Conservation (phyloP, 2,797 vertebrate species). For the Chaetodon trifasciatus region DNA sequence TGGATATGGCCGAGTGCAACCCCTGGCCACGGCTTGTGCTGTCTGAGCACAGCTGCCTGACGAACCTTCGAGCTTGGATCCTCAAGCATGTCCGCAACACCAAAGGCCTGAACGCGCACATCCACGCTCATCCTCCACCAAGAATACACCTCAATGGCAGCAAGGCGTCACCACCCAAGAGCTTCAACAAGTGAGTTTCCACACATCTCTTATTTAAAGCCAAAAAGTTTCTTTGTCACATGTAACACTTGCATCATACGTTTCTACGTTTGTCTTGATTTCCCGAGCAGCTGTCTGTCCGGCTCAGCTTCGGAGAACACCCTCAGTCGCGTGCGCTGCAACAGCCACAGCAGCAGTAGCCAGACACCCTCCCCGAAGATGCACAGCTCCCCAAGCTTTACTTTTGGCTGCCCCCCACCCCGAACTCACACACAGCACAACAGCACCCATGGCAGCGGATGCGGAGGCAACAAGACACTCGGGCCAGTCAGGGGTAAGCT, state of each 20-base stretch:
- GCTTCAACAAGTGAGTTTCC: conserved; percentile 86
- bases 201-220: not conserved
- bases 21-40: conserved; percentile 95
- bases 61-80: conserved; percentile 95
- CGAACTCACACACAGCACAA: conserved; percentile 72
- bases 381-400: conserved; percentile 91
- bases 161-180: conserved; percentile 86
- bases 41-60: conserved; percentile 93
- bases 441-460: conserved; percentile 66
- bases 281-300: conserved; percentile 84
- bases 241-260: not conserved
- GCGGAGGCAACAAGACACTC: conserved; percentile 77
- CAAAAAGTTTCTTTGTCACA: not conserved
- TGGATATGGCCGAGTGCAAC: conserved; percentile 96
- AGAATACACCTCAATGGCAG: conserved; percentile 66
- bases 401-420: conserved; percentile 86
- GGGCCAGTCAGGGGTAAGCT: conserved; percentile 92
- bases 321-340: conserved; percentile 85
- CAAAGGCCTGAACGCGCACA: conserved; percentile 78
- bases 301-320: conserved; percentile 88
- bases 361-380: conserved; percentile 89
- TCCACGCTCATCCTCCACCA: conserved; percentile 75
- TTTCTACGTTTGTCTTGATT: conserved; percentile 11
- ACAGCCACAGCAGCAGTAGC: conserved; percentile 87
- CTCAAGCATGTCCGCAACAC: conserved; percentile 93